These are phyloP conservation scores for Heterohyrax brucei DNA, from an alignment of 2,797 vertebrate species.

Conservation along the genomic window DNA sequence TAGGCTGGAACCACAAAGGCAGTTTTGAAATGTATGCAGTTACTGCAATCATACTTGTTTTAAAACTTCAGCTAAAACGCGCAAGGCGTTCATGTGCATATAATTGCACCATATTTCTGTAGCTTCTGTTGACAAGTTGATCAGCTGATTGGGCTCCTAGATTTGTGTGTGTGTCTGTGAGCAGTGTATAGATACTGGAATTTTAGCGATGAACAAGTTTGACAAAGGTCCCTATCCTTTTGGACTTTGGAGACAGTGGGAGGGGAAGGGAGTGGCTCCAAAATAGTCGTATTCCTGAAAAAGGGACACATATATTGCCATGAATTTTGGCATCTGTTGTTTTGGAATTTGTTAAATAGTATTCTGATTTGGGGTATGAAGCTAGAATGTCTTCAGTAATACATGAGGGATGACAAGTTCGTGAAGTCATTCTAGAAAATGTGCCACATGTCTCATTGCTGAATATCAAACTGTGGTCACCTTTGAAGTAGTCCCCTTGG, in stretches of 20 bases:
- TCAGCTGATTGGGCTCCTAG: not conserved
- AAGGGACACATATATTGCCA: not conserved
- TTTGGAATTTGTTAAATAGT: constrained; percentile 49
- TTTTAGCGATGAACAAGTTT: not conserved
- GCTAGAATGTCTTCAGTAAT: constrained; percentile 38
- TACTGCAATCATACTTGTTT: not conserved
- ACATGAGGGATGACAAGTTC: too few relatives aligned
- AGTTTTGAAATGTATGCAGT: constrained; percentile 47
- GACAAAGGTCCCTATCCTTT: not conserved
- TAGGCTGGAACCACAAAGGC: constrained; percentile 50
- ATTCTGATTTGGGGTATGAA: constrained; percentile 5
- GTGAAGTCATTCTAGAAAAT: too few relatives aligned
- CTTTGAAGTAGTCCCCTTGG: too few relatives aligned
- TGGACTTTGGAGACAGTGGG: constrained; percentile 12
- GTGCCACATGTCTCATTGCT: too few relatives aligned
- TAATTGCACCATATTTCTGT: not conserved
- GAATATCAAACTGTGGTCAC: too few relatives aligned
- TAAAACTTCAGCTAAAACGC: constrained; percentile 2
- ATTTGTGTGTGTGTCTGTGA: not conserved
- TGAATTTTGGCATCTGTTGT: constrained; percentile 36
- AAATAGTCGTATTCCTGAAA: not conserved
- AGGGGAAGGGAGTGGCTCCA: not conserved
- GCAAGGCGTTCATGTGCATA: not conserved
- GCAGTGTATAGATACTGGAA: not conserved
- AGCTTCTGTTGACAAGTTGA: not conserved